Base-by-base conservation (phyloP, 2,797 vertebrate species). In the Sebastes nivosus region DNA sequence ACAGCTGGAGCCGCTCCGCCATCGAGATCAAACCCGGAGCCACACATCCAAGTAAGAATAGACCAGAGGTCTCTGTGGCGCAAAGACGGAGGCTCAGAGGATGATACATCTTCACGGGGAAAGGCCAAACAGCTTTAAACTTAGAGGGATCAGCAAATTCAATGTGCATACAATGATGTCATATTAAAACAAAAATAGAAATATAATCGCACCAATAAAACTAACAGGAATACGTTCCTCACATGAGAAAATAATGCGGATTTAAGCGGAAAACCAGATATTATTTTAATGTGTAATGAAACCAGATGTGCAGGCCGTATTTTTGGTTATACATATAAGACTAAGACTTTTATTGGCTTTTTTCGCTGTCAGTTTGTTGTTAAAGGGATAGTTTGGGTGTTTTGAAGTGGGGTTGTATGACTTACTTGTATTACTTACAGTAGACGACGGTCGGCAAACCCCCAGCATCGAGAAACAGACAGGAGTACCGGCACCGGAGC, bases 21-120 rank as follows among this genome's bases (percentile, higher is more conserved):
- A 96, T 96, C 24, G 95, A 96, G 92, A 96, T 96, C 68, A 95
- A 96, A 90, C 96, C 91, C 0, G 95, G 93, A 59, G 88, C 86
- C 59, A 94, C 95, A 14, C 89, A 94, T 88, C 94, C 91, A 25
- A 94, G 96, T 97, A 94, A 93, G 95, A 77, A 81, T 22, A 66
- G 73, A 58, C 18, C 4, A 2, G 58, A 81, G 20, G 54, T 55
- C 72, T 30, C 9, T 54, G 36, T 34, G 50, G 16, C 54, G 64
- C 24, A 63, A 76, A 72, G 79, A 30, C 50, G 64, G 9, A 22
- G 16, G 67, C 76, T 67, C 32, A 25, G 4, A 32, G 55, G 46
- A 75, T 70, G 63, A 83, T 42, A 16, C 42, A 84, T 73, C 57
- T 74, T 64, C 32, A 69, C 67, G 4, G 34, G 42, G 24, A 29